These are phyloP conservation scores for Pimephales promelas DNA, from an alignment of 2,113 vertebrate genomes.

Conservation along the genomic window DNA sequence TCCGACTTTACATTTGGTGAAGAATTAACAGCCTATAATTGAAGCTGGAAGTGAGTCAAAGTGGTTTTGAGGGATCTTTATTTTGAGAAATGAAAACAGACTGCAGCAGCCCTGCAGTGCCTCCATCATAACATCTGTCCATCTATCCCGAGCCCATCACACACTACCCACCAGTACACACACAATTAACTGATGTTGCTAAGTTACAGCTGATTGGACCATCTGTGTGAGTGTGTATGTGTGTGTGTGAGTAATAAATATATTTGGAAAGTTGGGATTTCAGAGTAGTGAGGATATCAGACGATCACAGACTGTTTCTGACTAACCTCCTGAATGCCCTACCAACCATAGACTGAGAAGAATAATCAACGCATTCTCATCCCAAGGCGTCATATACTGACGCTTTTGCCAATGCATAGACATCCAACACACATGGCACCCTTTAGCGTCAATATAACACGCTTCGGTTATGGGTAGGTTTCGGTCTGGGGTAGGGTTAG, in stretches of 20 bases:
- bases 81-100: conserved; percentile 32
- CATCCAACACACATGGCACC: too few species aligned
- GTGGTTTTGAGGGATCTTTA: conserved; percentile 39
- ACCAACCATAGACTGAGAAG: not conserved
- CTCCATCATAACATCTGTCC: conserved; percentile 42
- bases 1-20: not conserved
- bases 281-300: not conserved
- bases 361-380: too few species aligned
- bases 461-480: too few species aligned
- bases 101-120: conserved; percentile 39
- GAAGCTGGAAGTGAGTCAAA: conserved; percentile 31
- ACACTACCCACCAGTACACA: conserved; percentile 29
- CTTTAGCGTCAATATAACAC: too few species aligned
- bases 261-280: conserved; percentile 34
- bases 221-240: conserved; percentile 35
- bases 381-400: too few species aligned
- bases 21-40: conserved; percentile 23
- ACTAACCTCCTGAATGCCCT: not conserved
- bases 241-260: conserved; percentile 37
- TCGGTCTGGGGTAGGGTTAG: too few species aligned
- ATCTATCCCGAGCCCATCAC: conserved; percentile 33
- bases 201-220: conserved; percentile 48
- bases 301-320: not conserved
- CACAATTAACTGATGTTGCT: conserved; percentile 47
- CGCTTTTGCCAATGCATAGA: too few species aligned